Percentiles rank a stretch among this genome's conserved stretches.
These are phyloP conservation scores for Hippolais icterina DNA, from an alignment of 2,113 vertebrate species.

Conservation along the genomic window DNA sequence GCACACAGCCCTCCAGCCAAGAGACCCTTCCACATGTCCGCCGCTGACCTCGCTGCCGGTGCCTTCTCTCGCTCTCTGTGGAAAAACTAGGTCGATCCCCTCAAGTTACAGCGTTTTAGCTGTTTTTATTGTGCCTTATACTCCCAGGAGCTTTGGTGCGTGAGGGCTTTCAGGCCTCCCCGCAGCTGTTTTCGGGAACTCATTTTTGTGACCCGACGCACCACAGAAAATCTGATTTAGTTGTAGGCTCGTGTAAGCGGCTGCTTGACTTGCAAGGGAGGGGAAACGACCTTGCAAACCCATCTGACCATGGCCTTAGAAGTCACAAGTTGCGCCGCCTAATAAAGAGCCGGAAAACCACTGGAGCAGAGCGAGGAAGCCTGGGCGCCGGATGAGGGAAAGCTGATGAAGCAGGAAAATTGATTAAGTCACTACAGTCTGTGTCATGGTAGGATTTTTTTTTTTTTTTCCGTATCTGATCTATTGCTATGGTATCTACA, in stretches of 20 bases:
- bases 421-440: background rate
- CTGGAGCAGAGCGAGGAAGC: background rate
- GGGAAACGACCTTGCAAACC: background rate
- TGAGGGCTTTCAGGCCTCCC: background rate
- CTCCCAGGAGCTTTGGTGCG: background rate
- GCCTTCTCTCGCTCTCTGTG: background rate
- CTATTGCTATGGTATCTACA: background rate
- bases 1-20: background rate
- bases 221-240: fast-evolving
- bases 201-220: fast-evolving
- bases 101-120: background rate
- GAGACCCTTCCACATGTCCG: fast-evolving
- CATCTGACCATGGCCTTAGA: background rate
- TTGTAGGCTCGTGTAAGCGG: fast-evolving
- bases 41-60: fast-evolving
- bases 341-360: background rate
- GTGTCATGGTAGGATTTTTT: background rate
- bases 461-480: background rate
- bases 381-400: fast-evolving
- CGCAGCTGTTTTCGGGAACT: fast-evolving
- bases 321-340: background rate
- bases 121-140: fast-evolving
- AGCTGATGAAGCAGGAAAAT: background rate
- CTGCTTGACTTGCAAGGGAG: background rate
- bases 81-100: no score